These are phyloP conservation scores for Parambassis ranga DNA, from an alignment of 2,797 vertebrate genomes.

Conservation along the genomic window DNA sequence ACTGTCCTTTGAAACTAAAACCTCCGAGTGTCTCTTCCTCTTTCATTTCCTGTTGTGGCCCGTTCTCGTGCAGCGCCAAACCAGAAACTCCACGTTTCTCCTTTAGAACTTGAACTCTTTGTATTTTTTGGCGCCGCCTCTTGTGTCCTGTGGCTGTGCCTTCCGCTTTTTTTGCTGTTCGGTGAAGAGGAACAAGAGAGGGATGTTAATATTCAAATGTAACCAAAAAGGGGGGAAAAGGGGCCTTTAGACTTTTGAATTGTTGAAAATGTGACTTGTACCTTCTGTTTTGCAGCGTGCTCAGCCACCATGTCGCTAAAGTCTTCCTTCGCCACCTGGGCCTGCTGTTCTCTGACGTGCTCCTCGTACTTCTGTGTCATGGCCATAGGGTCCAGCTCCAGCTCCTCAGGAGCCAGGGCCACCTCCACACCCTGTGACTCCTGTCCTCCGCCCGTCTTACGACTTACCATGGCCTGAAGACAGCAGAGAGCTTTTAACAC, in stretches of 20 bases:
- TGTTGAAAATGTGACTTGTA: no score
- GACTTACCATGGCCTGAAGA: constrained; percentile 80
- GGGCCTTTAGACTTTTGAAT: no score
- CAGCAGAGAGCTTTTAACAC: background rate
- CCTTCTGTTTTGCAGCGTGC: constrained; percentile 96
- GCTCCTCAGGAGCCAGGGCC: constrained; percentile 90
- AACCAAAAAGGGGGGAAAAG: background rate
- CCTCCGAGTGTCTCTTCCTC: background rate
- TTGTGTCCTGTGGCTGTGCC: constrained; percentile 89
- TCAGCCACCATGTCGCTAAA: constrained; percentile 98
- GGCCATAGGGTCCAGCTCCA: constrained; percentile 94
- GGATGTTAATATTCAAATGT: constrained; percentile 8
- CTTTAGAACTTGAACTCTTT: constrained; percentile 95
- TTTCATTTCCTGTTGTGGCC: constrained; percentile 13
- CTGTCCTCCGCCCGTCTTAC: constrained; percentile 83
- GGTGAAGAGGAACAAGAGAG: background rate
- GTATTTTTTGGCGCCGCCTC: constrained; percentile 91
- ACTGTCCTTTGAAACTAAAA: constrained; percentile 29
- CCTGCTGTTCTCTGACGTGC: constrained; percentile 93
- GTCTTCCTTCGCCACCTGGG: constrained; percentile 95
- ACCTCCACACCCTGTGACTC: constrained; percentile 93
- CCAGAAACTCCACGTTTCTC: no score
- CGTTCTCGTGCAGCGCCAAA: background rate
- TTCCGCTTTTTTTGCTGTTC: constrained; percentile 93
- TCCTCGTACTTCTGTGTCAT: constrained; percentile 98